Evolutionary conservation across 2,888 invertebrate species (phyloP).

Genomic region (Empis stercorea): DNA sequence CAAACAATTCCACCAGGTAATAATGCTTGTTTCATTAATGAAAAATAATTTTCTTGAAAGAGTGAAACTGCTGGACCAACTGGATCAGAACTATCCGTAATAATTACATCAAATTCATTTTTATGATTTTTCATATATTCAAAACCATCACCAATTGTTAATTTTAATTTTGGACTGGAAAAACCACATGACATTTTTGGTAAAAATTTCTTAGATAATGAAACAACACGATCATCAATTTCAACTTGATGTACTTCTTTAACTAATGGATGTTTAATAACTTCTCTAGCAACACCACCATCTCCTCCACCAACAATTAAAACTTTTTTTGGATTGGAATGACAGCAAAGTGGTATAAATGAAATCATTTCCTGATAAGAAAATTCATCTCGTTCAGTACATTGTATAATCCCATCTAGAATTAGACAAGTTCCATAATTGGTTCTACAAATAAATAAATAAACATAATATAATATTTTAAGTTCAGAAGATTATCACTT

Average conservation of each 20-base stretch:
- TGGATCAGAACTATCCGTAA: constrained; percentile 97
- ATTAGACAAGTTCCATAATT: constrained; percentile 77
- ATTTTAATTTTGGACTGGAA: constrained; percentile 62
- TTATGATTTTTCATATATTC: constrained; percentile 80
- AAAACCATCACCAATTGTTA: constrained; percentile 88
- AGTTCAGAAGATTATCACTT: too few relatives aligned
- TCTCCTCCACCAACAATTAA: constrained; percentile 97
- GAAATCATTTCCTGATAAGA: constrained; percentile 98
- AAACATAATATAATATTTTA: too few relatives aligned
- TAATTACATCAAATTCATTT: constrained; percentile 88
- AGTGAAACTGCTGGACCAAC: constrained; percentile 63
- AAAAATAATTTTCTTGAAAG: constrained; percentile 63
- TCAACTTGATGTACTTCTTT: constrained; percentile 84
- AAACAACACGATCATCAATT: constrained; percentile 86
- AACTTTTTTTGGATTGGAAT: constrained; percentile 80
- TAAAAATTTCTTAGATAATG: constrained; percentile 75
- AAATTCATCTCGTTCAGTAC: constrained; percentile 91
- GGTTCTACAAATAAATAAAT: constrained; percentile 38
- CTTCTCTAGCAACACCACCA: constrained; percentile 93
- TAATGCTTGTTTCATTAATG: constrained; percentile 70
- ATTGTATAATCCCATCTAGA: constrained; percentile 93
- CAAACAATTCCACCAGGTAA: constrained; percentile 82
- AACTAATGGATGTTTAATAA: constrained; percentile 82
- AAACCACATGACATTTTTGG: constrained; percentile 88
- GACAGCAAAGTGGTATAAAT: constrained; percentile 82